Base-by-base conservation (phyloP, 2,888 invertebrate genomes). In the Tinea trinotella region DNA sequence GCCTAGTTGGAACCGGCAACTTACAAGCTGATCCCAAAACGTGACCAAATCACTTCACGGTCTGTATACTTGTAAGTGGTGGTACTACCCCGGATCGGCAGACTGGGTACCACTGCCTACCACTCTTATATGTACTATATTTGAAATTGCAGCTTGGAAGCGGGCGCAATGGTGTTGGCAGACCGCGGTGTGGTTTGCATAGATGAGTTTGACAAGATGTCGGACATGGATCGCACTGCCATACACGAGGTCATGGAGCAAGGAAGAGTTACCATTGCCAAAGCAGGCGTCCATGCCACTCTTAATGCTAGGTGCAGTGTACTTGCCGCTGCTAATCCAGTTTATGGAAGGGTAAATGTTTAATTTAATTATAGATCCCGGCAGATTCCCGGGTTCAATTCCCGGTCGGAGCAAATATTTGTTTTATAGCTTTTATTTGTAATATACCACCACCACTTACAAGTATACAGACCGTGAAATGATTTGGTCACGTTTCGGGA, bases 171-270 rank as follows among this genome's bases (percentile, higher is more conserved):
- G 99, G 99, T 99, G n/a, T 77, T 99, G 34, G 99, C 98, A 0
- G 99, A 99, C 84, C 90, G 99, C 56, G 99, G 99, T 19, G 95
- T 99, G 50, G 99, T 99, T 49, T 99, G 99, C 74, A 92, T 92
- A 62, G 97, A 99, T 78, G 99, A 99, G 84, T 99, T 99, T 77
- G 99, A 99, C 86, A 96, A 98, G 87, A 99, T 99, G 99, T 97
- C 97, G 0, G 99, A 99, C 77, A 94, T 98, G 58, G 99, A 99
- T 86, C 90, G 99, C 66, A 99, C 99, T 0, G 98, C 99, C 35
- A 99, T 99, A 61, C 99, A 99, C 78, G 99, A 99, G 88, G 99
- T 99, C 3, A 97, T 99, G 99, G 99, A 99, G 87, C 99, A 99
- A 77, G 99, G 99, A 3, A 88, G 93, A 61, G 95, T 99, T 2